Conservation (phyloP, 2,113 vertebrate species). For the Onychorhynchus coronatus region DNA sequence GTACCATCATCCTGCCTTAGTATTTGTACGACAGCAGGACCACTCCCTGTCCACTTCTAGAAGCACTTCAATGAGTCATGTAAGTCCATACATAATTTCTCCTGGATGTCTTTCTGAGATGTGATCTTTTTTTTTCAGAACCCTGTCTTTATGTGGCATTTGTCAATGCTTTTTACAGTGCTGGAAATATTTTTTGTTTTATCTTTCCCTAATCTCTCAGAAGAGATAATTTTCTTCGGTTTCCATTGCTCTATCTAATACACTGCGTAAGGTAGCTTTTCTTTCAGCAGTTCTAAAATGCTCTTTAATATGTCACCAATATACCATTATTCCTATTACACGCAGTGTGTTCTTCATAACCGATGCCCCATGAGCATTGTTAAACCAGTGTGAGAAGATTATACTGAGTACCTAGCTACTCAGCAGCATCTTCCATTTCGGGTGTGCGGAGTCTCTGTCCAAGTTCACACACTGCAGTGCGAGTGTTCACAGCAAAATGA, state of each 20-base stretch:
- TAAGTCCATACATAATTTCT: background rate
- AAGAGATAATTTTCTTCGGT: background rate
- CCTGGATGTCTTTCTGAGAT: background rate
- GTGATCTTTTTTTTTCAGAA: background rate
- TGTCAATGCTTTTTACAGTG: background rate
- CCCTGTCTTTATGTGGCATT: background rate
- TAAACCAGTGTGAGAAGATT: conserved; percentile 6
- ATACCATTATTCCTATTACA: background rate
- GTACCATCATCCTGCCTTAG: background rate
- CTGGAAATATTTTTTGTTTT: background rate
- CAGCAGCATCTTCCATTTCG: background rate
- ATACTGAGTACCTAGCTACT: background rate
- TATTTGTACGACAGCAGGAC: background rate
- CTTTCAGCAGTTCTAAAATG: background rate
- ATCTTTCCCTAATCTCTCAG: background rate
- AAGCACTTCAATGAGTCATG: background rate
- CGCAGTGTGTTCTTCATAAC: background rate
- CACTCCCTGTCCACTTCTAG: background rate
- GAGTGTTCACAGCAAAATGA: background rate
- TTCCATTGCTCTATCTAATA: background rate
- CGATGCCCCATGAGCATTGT: background rate
- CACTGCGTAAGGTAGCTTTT: background rate
- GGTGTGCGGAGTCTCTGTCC: background rate
- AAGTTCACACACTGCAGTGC: background rate
- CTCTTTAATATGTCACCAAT: background rate